Percentiles rank a stretch among this genome's conserved stretches.
phyloP scores from a whole-genome alignment of 2,888 invertebrate genomes.

The Callosobruchus maculatus region DNA sequence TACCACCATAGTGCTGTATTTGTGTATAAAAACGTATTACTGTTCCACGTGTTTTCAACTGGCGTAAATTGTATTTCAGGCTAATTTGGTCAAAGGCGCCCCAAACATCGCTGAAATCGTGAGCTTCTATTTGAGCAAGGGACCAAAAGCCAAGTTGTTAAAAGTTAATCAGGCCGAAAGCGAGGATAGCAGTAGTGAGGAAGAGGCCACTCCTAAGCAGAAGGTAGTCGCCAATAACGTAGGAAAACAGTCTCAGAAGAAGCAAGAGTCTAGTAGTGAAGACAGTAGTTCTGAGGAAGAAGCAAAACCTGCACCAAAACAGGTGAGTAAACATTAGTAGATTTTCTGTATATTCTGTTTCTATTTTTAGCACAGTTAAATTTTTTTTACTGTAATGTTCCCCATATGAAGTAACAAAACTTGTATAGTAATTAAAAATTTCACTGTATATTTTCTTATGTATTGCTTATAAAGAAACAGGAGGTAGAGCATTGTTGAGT shows the following conservation, averaged over 20 bases:
- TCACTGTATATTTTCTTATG: too few species aligned
- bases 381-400: too few species aligned
- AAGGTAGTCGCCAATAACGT: constrained; percentile 15
- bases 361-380: too few species aligned
- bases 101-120: constrained; percentile 63
- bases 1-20: too few species aligned
- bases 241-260: constrained; percentile 11
- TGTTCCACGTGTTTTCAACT: constrained; percentile 11
- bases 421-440: too few species aligned
- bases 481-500: too few species aligned
- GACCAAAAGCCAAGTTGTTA: constrained; percentile 48
- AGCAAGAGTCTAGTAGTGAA: constrained; percentile 29
- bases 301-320: neutral
- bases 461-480: too few species aligned
- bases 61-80: constrained; percentile 48
- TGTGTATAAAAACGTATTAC: too few species aligned
- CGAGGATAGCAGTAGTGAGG: constrained; percentile 27
- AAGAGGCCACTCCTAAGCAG: constrained; percentile 13
- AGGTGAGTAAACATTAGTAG: neutral
- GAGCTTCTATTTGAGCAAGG: constrained; percentile 54
- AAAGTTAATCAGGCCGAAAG: constrained; percentile 23
- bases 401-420: too few species aligned
- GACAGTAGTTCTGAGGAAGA: constrained; percentile 38
- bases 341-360: too few species aligned
- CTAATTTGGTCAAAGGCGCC: constrained; percentile 59